phyloP scores from a whole-genome alignment of 2,888 invertebrate genomes.

The Chrysopilus asiliformis region DNA sequence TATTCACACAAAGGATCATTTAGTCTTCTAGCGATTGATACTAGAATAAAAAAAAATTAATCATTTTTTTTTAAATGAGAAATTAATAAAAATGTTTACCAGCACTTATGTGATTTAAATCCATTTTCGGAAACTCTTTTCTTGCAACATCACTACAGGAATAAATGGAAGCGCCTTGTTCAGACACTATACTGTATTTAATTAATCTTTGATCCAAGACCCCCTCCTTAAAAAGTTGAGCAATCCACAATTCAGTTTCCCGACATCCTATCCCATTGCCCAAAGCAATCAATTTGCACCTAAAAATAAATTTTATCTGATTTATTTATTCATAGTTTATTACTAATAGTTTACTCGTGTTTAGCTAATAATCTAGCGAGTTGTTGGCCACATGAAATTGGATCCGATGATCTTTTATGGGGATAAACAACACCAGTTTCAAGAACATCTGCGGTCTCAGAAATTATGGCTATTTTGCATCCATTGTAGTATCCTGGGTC shows the following conservation, averaged over 20 bases:
- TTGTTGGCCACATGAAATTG: conserved; percentile 20
- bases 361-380: conserved; percentile 41
- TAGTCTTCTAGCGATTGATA: conserved; percentile 74
- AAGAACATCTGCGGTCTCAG: conserved; percentile 54
- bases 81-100: too few species aligned
- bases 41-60: conserved; percentile 30
- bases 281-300: conserved; percentile 68
- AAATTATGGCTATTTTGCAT: conserved; percentile 77
- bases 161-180: conserved; percentile 86
- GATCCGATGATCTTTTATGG: conserved; percentile 34
- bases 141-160: conserved; percentile 75
- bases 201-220: conserved; percentile 41
- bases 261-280: conserved; percentile 87
- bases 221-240: conserved; percentile 42
- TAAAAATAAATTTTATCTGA: too few species aligned
- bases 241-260: conserved; percentile 67
- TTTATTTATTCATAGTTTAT: too few species aligned
- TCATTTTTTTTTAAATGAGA: too few species aligned
- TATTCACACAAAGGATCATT: conserved; percentile 85
- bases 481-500: conserved; percentile 86
- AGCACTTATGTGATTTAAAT: conserved; percentile 69
- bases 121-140: conserved; percentile 72
- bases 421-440: conserved; percentile 58
- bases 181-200: conserved; percentile 71
- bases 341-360: conserved; percentile 44